Conservation (phyloP, 2,888 invertebrate genomes). For the Drosophila birchii region DNA sequence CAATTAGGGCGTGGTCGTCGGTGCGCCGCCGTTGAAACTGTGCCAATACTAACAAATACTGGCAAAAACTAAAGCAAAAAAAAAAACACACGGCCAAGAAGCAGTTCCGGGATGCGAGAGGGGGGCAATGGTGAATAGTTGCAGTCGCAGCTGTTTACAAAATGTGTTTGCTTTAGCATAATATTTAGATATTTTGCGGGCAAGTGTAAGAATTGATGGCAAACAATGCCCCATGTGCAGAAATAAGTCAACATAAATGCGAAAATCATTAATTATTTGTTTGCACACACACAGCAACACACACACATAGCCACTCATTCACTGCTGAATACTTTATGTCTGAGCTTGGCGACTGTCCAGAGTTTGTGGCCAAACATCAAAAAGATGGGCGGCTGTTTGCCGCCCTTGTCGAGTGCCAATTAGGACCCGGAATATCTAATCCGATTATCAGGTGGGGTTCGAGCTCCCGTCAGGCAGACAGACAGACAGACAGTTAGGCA, state of each 20-base stretch:
- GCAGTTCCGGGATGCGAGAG: neutral
- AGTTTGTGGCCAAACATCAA: conserved; percentile 23
- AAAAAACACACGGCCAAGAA: conserved; percentile 18
- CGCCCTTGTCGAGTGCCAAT: conserved; percentile 35
- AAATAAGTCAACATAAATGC: conserved; percentile 34
- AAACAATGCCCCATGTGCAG: conserved; percentile 35
- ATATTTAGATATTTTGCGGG: conserved; percentile 42
- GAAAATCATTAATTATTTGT: conserved; percentile 38
- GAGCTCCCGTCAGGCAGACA: neutral
- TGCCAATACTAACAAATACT: conserved; percentile 36
- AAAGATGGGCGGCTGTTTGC: conserved; percentile 14
- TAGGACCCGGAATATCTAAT: conserved; percentile 32
- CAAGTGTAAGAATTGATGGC: conserved; percentile 37
- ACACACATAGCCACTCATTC: neutral
- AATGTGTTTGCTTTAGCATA: conserved; percentile 40
- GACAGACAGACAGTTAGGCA: conserved; percentile 1
- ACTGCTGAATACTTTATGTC: neutral
- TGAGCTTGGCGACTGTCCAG: conserved; percentile 21
- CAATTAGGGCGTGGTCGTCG: conserved; percentile 45
- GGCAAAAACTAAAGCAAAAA: conserved; percentile 8
- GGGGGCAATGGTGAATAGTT: conserved; percentile 20
- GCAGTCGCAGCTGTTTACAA: conserved; percentile 47
- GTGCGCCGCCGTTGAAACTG: conserved; percentile 39
- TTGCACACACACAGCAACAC: conserved; percentile 7
- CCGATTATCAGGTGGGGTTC: conserved; percentile 30